Evolutionary conservation across 2,888 invertebrate genomes (phyloP), one percentile per base, ranked within the genome.

Genomic region (Orgyia antiqua): DNA sequence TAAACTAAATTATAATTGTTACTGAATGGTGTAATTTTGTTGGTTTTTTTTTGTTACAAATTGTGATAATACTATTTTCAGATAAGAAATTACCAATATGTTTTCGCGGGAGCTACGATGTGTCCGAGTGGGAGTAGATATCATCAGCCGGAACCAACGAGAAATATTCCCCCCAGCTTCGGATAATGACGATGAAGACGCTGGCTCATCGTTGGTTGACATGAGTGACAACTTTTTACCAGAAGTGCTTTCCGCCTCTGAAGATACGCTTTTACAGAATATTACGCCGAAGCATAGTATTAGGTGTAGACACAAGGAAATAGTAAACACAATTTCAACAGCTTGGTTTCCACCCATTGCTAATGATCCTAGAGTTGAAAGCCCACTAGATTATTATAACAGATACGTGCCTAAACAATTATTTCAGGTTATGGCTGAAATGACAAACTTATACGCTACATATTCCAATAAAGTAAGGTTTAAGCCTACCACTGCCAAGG

Each of bases 371-470:
- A 41, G 1, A 29, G 49, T 51, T 10, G 21, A 44, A 46, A 27
- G 31, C 24, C 49, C 49, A 42, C 20, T 46, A 0, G 45, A 50
- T 45, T 49, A 50, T 47, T 47, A 50, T 23, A 26, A 17, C 23
- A 27, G 41, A 18, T 50, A 51, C 19, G 36, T 50, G 7, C 45
- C 44, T 13, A 36, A 41, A 39, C 37, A 45, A 28, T 45, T 51
- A 33, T 50, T 54, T 42, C 5, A 24, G 4, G 11, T 25, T 24
- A 50, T 51, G 45, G 50, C 51, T 38, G 46, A 46, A 39, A 51
- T 46, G 42, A 48, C 47, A 6, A 54, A 51, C 33, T 26, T 47
- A 47, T 54, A 51, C 24, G 44, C 51, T 11, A 25, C 13, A 20
- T 28, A 41, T 11, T 35, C 35, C 17, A 17, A 32, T n/a, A 39